Conservation (phyloP, 2,113 vertebrate genomes). For the Sterna hirundo region DNA sequence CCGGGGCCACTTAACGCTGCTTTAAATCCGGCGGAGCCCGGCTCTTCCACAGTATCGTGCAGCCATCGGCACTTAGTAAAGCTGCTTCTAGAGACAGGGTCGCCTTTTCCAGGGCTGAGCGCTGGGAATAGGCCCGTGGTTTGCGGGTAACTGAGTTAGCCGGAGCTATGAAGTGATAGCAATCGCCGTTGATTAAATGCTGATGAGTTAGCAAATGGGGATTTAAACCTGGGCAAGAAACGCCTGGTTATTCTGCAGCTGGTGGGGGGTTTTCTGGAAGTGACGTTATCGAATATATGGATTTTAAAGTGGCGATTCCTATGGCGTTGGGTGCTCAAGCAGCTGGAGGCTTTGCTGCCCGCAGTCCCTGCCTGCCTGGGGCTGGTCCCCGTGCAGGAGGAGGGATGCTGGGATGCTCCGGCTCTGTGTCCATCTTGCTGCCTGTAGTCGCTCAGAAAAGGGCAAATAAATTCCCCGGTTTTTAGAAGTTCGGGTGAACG, state of each 20-base stretch:
- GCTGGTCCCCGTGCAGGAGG: background rate
- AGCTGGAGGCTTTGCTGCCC: background rate
- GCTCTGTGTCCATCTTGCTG: background rate
- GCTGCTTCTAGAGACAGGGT: background rate
- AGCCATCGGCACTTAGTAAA: background rate
- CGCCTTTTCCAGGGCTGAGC: background rate
- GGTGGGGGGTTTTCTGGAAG: background rate
- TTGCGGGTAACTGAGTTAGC: background rate
- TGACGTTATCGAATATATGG: background rate
- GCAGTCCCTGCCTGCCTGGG: background rate
- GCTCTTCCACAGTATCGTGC: rapidly evolving
- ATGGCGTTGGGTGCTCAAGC: rapidly evolving
- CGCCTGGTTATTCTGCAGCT: background rate
- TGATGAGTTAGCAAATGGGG: constrained; percentile 27
- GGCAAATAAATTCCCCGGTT: background rate
- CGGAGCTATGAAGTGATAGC: background rate
- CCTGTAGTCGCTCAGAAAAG: background rate
- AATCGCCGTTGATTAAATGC: background rate
- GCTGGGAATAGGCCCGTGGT: background rate
- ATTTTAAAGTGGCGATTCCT: background rate
- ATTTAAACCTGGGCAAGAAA: background rate
- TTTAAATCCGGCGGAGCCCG: rapidly evolving
- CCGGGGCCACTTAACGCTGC: background rate
- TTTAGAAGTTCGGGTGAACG: background rate
- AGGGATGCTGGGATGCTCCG: background rate